Conservation (phyloP, 2,113 vertebrate species). For the Speoplatyrhinus poulsoni region DNA sequence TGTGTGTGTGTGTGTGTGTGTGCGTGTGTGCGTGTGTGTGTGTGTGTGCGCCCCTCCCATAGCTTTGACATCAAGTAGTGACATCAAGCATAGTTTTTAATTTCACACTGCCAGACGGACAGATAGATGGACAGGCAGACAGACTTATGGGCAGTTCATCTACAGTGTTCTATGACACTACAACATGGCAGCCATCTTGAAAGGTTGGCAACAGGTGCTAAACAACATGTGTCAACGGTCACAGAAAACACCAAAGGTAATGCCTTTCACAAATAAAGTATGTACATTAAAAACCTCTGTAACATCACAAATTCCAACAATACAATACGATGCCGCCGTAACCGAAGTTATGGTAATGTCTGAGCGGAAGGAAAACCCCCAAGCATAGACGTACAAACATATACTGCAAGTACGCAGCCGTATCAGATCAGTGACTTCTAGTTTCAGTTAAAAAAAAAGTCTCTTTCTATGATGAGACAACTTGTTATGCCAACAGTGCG, state of each 20-base stretch:
- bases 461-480: neutral
- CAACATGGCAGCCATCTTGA: conserved; percentile 9
- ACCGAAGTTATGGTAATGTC: no score
- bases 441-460: neutral
- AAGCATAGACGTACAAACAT: no score
- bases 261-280: no score
- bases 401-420: no score
- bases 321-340: no score
- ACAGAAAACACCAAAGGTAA: no score
- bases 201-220: conserved; percentile 25
- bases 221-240: neutral
- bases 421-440: neutral
- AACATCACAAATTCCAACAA: no score
- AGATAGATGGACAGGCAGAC: conserved; percentile 58
- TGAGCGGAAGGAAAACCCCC: no score
- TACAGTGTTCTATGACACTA: conserved; percentile 29
- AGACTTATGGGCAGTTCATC: conserved; percentile 60
- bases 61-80: conserved; percentile 55
- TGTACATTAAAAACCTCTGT: no score
- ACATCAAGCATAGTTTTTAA: conserved; percentile 70
- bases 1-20: neutral
- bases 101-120: conserved; percentile 63
- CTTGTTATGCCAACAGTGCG: neutral
- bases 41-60: conserved; percentile 16
- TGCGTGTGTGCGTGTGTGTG: neutral